Percentiles rank a stretch among this genome's conserved stretches.
These are phyloP conservation scores for Aquatica leii DNA, from an alignment of 2,888 invertebrate genomes.

Conservation along the genomic window DNA sequence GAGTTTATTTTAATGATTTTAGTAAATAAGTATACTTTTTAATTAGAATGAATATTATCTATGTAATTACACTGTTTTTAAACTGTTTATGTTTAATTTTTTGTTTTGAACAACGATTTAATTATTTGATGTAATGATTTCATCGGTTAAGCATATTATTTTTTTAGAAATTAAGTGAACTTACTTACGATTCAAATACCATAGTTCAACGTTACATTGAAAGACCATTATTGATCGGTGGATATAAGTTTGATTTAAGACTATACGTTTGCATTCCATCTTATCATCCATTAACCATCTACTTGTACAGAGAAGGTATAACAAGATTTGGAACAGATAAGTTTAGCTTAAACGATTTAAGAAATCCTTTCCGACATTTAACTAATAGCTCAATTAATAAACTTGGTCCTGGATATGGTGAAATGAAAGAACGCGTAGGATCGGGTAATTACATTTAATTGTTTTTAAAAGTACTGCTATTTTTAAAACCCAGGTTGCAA, in stretches of 20 bases:
- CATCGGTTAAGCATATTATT: no score
- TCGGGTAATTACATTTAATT: constrained; percentile 66
- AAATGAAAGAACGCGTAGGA: constrained; percentile 84
- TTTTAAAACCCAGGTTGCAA: constrained; percentile 73
- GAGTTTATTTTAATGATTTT: no score
- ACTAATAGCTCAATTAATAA: constrained; percentile 94
- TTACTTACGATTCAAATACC: constrained; percentile 79
- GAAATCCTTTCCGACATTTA: constrained; percentile 85
- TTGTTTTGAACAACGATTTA: no score
- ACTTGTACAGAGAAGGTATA: constrained; percentile 88
- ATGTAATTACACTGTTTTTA: no score
- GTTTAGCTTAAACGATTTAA: constrained; percentile 82
- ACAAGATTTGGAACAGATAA: constrained; percentile 84
- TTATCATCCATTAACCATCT: constrained; percentile 85
- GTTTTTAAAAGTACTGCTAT: neutral
- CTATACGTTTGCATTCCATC: constrained; percentile 90
- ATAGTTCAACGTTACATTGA: constrained; percentile 85
- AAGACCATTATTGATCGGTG: constrained; percentile 80
- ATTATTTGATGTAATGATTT: no score
- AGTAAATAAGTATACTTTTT: no score
- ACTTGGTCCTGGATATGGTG: constrained; percentile 81
- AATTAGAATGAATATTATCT: no score
- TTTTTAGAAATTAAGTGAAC: constrained; percentile 76
- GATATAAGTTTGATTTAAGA: constrained; percentile 92
- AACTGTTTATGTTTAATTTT: no score